Conservation (phyloP, 1,140 invertebrate species). For the Spodoptera litura region DNA sequence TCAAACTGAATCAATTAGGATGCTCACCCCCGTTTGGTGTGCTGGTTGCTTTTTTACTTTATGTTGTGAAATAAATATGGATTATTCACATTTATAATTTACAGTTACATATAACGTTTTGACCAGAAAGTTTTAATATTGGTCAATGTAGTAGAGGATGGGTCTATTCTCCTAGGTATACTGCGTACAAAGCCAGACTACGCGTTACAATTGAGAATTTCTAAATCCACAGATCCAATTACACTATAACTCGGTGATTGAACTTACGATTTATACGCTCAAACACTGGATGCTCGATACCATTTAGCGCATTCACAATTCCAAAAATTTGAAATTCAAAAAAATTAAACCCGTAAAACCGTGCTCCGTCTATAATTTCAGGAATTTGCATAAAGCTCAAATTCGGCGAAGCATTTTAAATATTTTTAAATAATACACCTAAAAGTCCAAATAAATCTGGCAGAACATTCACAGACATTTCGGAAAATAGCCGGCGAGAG, state of each 20-base stretch:
- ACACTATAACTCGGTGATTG: too few species aligned
- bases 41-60: neutral
- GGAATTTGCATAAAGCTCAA: slow-evolving; percentile 38
- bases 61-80: neutral
- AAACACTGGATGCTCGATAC: too few species aligned
- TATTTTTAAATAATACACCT: slow-evolving; percentile 34
- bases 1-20: slow-evolving; percentile 32
- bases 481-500: slow-evolving; percentile 27
- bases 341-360: slow-evolving; percentile 10
- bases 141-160: too few species aligned
- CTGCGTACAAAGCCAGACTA: too few species aligned
- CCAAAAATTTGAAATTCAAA: slow-evolving; percentile 2
- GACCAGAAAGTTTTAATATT: too few species aligned
- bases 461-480: slow-evolving; percentile 23
- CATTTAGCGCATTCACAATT: neutral
- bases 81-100: neutral
- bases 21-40: neutral
- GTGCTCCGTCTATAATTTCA: slow-evolving; percentile 4
- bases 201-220: too few species aligned
- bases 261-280: too few species aligned
- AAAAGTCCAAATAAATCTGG: slow-evolving; percentile 39
- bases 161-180: too few species aligned
- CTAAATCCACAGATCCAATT: too few species aligned
- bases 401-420: slow-evolving; percentile 20
- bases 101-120: too few species aligned